Conservation (phyloP, 2,113 vertebrate genomes). For the Myotis yumanensis region DNA sequence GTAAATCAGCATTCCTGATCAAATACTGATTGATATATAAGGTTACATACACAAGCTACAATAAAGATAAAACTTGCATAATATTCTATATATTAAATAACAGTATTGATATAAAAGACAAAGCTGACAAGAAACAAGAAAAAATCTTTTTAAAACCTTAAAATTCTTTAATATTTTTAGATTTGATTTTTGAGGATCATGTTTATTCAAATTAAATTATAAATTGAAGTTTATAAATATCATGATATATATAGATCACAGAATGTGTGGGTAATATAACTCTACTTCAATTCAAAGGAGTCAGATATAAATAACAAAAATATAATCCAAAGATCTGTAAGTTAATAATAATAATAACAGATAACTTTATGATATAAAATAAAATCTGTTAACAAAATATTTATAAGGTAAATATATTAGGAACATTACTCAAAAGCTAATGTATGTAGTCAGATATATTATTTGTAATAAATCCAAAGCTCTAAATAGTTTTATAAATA, state of each 20-base stretch:
- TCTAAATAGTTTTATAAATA: constrained; percentile 38
- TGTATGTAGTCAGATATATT: not conserved
- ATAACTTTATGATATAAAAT: not conserved
- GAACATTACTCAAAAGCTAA: not conserved
- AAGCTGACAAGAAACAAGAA: not conserved
- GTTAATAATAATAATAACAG: not conserved
- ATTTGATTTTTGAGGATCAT: not conserved
- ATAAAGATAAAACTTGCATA: not conserved
- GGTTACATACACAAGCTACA: not conserved
- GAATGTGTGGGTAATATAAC: not conserved
- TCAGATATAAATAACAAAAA: not conserved
- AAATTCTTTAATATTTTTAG: not conserved
- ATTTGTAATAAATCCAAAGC: not conserved
- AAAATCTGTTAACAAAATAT: not conserved
- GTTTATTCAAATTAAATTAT: not conserved
- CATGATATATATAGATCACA: not conserved
- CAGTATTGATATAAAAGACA: not conserved
- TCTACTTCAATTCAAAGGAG: not conserved
- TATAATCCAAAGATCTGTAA: not conserved
- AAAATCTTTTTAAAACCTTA: not conserved
- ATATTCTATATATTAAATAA: not conserved
- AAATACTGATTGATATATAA: not conserved
- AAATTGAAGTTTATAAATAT: not conserved
- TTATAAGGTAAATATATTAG: not conserved
- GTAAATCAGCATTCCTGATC: not conserved